phyloP scores from a whole-genome alignment of 2,888 invertebrate genomes.

The Brachypalpus laphriformis region DNA sequence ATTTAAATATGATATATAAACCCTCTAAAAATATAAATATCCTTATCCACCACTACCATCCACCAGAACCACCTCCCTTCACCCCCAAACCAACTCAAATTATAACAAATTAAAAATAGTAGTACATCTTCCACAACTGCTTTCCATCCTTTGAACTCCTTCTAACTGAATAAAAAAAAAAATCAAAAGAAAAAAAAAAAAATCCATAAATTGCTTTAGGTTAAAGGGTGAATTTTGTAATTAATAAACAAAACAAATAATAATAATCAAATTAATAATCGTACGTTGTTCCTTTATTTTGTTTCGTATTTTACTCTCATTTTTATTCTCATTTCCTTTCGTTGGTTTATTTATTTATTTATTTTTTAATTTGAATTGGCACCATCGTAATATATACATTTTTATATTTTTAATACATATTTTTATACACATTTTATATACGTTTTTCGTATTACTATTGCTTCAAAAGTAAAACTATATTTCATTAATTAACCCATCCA shows the following conservation, averaged over 20 bases:
- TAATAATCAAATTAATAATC: conserved; percentile 68
- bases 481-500: conserved; percentile 56
- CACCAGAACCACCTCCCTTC: conserved; percentile 17
- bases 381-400: conserved; percentile 63
- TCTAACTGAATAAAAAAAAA: conserved; percentile 55
- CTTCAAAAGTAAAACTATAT: conserved; percentile 55
- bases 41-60: conserved; percentile 72
- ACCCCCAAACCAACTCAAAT: conserved; percentile 21
- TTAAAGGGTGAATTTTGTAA: conserved; percentile 83
- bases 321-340: conserved; percentile 47
- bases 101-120: conserved; percentile 55
- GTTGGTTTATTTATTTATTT: conserved; percentile 39
- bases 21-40: conserved; percentile 35
- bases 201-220: conserved; percentile 79
- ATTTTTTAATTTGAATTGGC: conserved; percentile 56
- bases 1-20: conserved; percentile 53
- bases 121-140: conserved; percentile 72
- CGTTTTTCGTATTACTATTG: conserved; percentile 39
- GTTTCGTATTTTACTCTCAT: conserved; percentile 63
- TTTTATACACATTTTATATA: conserved; percentile 20
- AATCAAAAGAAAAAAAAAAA: conserved; percentile 38
- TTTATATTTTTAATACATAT: conserved; percentile 12
- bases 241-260: conserved; percentile 75
- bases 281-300: conserved; percentile 68
- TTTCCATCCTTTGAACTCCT: conserved; percentile 69